These are phyloP conservation scores for Himalopsyche japonica DNA, from an alignment of 2,888 invertebrate genomes.

Conservation along the genomic window DNA sequence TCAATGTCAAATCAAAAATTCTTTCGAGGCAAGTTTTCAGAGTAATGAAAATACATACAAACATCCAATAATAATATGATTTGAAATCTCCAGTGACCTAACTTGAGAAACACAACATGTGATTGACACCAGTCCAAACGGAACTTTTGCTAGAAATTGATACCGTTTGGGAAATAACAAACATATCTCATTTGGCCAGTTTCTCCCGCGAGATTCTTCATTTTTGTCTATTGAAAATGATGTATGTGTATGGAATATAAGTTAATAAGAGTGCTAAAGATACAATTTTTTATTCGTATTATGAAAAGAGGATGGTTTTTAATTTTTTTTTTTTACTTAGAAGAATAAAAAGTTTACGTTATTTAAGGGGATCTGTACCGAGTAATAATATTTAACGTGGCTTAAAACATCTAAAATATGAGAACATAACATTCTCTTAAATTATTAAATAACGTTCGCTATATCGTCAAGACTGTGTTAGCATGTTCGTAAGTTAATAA, in stretches of 20 bases:
- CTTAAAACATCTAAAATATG: no score
- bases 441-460: no score
- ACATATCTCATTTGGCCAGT: not conserved
- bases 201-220: not conserved
- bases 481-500: not conserved
- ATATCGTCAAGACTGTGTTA: not conserved
- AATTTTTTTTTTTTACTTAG: no score
- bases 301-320: no score
- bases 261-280: no score
- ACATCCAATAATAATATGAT: not conserved
- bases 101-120: not conserved
- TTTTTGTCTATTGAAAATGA: not conserved
- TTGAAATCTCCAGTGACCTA: not conserved
- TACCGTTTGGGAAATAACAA: not conserved
- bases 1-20: not conserved
- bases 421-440: no score
- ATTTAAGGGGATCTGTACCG: no score
- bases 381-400: no score
- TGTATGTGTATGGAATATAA: no score
- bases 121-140: not conserved
- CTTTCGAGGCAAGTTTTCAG: not conserved
- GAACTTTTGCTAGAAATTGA: not conserved
- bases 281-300: no score
- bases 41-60: not conserved
- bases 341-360: no score